A percentile compares a stretch with the other conserved stretches of the same genome.
These are phyloP conservation scores for Perca schrenkii DNA, from an alignment of 2,113 vertebrate species.

Conservation along the genomic window DNA sequence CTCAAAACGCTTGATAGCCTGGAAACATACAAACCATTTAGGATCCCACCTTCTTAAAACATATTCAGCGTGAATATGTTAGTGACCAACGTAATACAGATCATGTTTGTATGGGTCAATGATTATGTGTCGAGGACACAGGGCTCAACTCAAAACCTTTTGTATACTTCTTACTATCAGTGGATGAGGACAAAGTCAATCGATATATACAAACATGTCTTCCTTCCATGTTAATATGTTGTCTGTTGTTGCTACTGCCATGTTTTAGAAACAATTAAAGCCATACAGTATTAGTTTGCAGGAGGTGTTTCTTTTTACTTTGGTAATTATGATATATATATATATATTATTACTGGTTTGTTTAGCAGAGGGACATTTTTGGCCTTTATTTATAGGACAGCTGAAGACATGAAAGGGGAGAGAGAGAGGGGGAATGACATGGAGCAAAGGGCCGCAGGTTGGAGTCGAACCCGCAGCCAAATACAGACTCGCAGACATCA, in stretches of 20 bases:
- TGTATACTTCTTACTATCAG: neutral
- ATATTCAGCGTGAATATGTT: neutral
- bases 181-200: neutral
- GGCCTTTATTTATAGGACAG: too few relatives aligned
- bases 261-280: neutral
- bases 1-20: conserved; percentile 93
- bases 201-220: too few relatives aligned
- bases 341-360: neutral
- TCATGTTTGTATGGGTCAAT: neutral
- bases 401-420: too few relatives aligned
- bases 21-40: conserved; percentile 36
- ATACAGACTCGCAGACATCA: neutral
- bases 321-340: too few relatives aligned
- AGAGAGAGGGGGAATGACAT: too few relatives aligned
- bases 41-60: neutral
- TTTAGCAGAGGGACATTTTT: neutral
- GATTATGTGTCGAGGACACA: neutral
- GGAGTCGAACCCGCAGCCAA: neutral
- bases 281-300: neutral
- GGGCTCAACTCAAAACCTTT: neutral
- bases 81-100: neutral
- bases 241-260: neutral
- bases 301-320: neutral
- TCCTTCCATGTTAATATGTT: too few relatives aligned
- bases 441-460: too few relatives aligned